Base-by-base conservation (phyloP, 2,888 invertebrate genomes). In the Labia minor region DNA sequence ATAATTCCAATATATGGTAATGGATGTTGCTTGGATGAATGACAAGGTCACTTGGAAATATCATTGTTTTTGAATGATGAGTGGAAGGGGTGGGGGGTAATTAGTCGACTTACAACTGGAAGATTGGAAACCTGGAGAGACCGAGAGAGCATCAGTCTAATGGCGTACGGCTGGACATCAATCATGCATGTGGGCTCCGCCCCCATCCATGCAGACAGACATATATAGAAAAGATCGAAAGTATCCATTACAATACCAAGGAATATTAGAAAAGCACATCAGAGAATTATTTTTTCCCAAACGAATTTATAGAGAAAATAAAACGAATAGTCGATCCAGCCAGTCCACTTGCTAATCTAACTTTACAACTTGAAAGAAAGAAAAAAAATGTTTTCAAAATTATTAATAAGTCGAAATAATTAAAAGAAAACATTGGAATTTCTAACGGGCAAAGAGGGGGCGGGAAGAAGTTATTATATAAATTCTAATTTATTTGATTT, bases 51-150 rank as follows among this genome's bases (percentile, higher is more conserved):
- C n/a, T 49, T 8, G 49, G n/a, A 14, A 49, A 49, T 49, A 49
- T 49, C 49, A 49, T 49, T 49, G 49, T 49, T 49, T 49, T 49
- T 49, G 49, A 49, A 49, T 49, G 49, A 49, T 49, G 49, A 49
- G 6, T 49, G 49, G 49, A 14, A 16, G 49, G 49, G 49, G 49
- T 49, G 49, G 49, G 49, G 49, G 49, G 49, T 49, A 49, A 49
- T 49, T 49, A 49, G 49, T 49, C 49, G 49, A 49, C n/a, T 49
- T 49, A 49, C 49, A 49, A 49, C 49, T 49, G 3, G 49, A 49
- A 49, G 49, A 49, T 49, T 49, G 49, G 49, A 49, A 49, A 49
- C 49, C 49, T n/a, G n/a, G 49, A 49, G 49, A 49, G 49, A 16
- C 49, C 4, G 14, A 49, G 49, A 49, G 49, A 14, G 49, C 49